phyloP scores from a whole-genome alignment of 2,888 invertebrate genomes.

The Melipona bicolor region DNA sequence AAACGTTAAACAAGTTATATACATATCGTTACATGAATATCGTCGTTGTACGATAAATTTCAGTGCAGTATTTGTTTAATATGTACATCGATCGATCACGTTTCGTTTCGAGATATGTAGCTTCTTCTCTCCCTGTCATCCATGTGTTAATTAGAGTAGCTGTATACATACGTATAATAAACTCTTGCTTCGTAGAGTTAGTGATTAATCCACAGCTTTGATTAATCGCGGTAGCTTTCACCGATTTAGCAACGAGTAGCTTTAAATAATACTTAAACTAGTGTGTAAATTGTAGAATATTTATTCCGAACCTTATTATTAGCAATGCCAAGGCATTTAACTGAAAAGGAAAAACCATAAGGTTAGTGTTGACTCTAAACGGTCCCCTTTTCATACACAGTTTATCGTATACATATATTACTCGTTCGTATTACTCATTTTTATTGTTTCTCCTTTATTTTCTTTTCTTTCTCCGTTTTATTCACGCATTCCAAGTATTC shows the following conservation, averaged over 20 bases:
- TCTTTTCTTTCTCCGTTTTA: not conserved
- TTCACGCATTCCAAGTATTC: slow-evolving; percentile 43
- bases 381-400: slow-evolving; percentile 53
- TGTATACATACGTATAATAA: not conserved
- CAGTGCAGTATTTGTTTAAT: not conserved
- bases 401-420: slow-evolving; percentile 36
- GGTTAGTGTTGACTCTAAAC: slow-evolving; percentile 63
- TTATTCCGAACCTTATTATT: slow-evolving; percentile 62
- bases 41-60: not conserved
- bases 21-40: not conserved
- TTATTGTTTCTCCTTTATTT: slow-evolving; percentile 8
- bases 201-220: slow-evolving; percentile 37
- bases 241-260: slow-evolving; percentile 44
- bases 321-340: slow-evolving; percentile 60
- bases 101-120: not conserved
- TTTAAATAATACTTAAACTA: slow-evolving; percentile 51
- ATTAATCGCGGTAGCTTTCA: slow-evolving; percentile 28
- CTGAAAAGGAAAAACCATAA: slow-evolving; percentile 61
- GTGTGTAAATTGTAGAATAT: slow-evolving; percentile 58
- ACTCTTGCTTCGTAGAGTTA: slow-evolving; percentile 32
- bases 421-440: slow-evolving; percentile 25
- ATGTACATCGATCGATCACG: not conserved
- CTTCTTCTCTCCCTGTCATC: not conserved
- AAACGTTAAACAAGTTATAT: not conserved
- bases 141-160: not conserved